Evolutionary conservation across 1,140 invertebrate genomes (phyloP), one percentile per base, ranked within the genome.

Genomic region (Diabrotica virgifera): DNA sequence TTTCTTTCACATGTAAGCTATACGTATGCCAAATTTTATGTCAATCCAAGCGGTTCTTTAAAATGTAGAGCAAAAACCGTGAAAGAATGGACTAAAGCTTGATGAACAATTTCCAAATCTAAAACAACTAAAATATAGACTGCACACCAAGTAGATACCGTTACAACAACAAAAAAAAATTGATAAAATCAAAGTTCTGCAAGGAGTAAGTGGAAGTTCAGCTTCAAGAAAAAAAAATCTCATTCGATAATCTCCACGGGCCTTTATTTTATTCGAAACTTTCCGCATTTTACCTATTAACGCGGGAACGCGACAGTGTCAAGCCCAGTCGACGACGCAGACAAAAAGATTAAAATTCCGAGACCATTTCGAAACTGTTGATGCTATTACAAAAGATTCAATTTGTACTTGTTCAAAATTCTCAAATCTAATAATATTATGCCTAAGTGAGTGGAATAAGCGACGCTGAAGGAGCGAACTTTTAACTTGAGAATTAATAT

Each of bases 361-460:
- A 13, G 11, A 54, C 60, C 51, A 54, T 37, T 38, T 54, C 36
- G n/a, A 40, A 62, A 54, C 60, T 62, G 60, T 62, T 62, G 60
- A 62, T 38, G 60, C 60, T 40, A 24, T 38, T 62, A 62, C 52
- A 54, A 54, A 62, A 62, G 60, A 62, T 62, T 62, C 60, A 62
- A 62, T 62, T 62, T 62, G 51, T 54, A 54, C 60, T 54, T 40
- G 60, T 54, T 50, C 38, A 59, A 59, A 59, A 59, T 59, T 59
- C 60, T 11, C 52, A 62, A 62, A 62, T 62, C 60, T 62, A 62
- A 62, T 62, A 62, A 62, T 62, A 62, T 54, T 62, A 54, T 40
- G 51, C 35, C 60, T 54, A 62, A 62, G 60, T 62, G 60, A 62
- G 60, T 54, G 60, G 60, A 62, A 62, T 53, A 60, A 60, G 59